Conservation (phyloP, 2,797 vertebrate genomes). For the Yasuhikotakia modesta region DNA sequence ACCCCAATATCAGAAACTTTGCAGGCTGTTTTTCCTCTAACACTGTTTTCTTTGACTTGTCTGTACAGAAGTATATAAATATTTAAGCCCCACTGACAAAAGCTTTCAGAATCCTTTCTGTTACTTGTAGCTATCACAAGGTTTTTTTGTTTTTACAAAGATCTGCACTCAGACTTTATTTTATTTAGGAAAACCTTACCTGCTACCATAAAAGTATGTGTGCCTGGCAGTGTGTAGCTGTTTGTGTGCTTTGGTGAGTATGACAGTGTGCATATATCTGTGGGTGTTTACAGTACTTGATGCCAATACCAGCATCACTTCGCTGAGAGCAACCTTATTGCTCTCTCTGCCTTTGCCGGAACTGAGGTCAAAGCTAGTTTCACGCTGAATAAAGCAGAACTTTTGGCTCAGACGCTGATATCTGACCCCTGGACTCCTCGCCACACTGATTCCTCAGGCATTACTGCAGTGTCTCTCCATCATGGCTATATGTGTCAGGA, state of each 20-base stretch:
- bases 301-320: constrained; percentile 31
- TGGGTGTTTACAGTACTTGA: constrained; percentile 27
- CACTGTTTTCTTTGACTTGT: constrained; percentile 51
- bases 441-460: not conserved
- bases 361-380: constrained; percentile 32
- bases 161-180: constrained; percentile 68
- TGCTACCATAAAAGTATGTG: constrained; percentile 41
- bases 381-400: constrained; percentile 29
- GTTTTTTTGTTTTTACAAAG: constrained; percentile 62
- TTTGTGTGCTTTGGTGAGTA: constrained; percentile 15
- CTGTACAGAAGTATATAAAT: constrained; percentile 69
- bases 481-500: constrained; percentile 5
- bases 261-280: constrained; percentile 25
- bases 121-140: constrained; percentile 54
- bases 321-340: no score
- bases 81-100: constrained; percentile 75
- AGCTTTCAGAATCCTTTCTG: constrained; percentile 70
- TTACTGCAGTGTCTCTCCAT: not conserved
- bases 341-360: constrained; percentile 20
- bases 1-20: constrained; percentile 48
- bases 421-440: constrained; percentile 19
- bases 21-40: constrained; percentile 35
- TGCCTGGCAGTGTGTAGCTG: constrained; percentile 25
- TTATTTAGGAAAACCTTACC: constrained; percentile 63
- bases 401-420: constrained; percentile 35